These are phyloP conservation scores for Sclerodermus sp. DNA, from an alignment of 2,888 invertebrate genomes.

Conservation along the genomic window DNA sequence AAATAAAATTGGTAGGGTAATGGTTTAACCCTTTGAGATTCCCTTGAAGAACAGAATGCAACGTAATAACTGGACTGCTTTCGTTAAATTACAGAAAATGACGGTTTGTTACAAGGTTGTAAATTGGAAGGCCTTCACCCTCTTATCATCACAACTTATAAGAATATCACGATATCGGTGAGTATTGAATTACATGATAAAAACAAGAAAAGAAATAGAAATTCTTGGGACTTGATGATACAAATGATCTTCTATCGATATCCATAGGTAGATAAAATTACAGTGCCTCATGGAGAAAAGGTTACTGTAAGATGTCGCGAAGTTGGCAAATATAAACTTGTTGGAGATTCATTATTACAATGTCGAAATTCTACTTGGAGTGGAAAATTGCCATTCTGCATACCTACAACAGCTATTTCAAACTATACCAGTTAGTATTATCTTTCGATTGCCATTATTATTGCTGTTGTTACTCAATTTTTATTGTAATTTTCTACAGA, in stretches of 20 bases:
- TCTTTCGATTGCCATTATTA: too few relatives aligned
- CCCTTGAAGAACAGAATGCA: too few relatives aligned
- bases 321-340: conserved; percentile 80
- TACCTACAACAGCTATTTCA: conserved; percentile 82
- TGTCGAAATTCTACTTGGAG: conserved; percentile 85
- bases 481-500: too few relatives aligned
- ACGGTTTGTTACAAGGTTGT: conserved; percentile 46
- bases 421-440: conserved; percentile 79
- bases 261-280: conserved; percentile 54
- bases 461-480: background rate
- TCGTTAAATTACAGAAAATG: too few relatives aligned
- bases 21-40: too few relatives aligned
- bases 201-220: background rate
- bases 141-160: conserved; percentile 57
- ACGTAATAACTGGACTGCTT: too few relatives aligned
- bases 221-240: background rate
- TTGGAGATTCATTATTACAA: conserved; percentile 74
- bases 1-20: too few relatives aligned
- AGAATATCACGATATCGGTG: conserved; percentile 56
- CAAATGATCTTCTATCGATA: too few relatives aligned
- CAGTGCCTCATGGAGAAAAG: conserved; percentile 72
- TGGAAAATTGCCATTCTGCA: conserved; percentile 77
- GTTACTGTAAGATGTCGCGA: conserved; percentile 78
- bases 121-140: conserved; percentile 56
- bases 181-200: conserved; percentile 1